Percentiles rank a stretch among this genome's conserved stretches.
Conservation (phyloP, 2,888 invertebrate species). For the Lycophotia porphyrea region DNA sequence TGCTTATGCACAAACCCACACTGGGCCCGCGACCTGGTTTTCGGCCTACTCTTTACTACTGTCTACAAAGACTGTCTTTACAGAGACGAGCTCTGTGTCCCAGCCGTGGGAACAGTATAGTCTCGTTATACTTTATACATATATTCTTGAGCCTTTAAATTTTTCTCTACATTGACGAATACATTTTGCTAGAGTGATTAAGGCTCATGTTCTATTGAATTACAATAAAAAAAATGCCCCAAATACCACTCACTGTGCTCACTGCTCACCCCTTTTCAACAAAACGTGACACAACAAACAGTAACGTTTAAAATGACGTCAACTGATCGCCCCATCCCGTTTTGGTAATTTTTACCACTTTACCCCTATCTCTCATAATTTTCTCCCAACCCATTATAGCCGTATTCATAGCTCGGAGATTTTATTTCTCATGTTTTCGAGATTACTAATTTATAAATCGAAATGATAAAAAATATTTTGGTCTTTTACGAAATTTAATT, state of each 20-base stretch:
- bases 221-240: neutral
- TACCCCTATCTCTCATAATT: slow-evolving; percentile 65
- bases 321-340: slow-evolving; percentile 57
- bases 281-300: slow-evolving; percentile 65
- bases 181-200: neutral
- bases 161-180: neutral
- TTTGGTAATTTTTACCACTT: slow-evolving; percentile 67
- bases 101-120: fast-evolving
- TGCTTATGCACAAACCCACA: neutral
- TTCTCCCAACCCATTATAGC: slow-evolving; percentile 65
- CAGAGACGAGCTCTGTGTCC: neutral
- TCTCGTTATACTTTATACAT: neutral
- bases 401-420: slow-evolving; percentile 64
- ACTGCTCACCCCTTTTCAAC: slow-evolving; percentile 47
- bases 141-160: neutral
- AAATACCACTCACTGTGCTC: slow-evolving; percentile 13
- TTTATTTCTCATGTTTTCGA: neutral
- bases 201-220: neutral
- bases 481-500: neutral
- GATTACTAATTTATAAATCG: neutral
- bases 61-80: too few relatives aligned
- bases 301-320: slow-evolving; percentile 61
- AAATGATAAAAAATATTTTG: neutral
- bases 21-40: neutral
- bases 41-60: neutral